A percentile compares a stretch with the other conserved stretches of the same genome.
Conservation (phyloP, 2,888 invertebrate species). For the Quadroppia sp. region DNA sequence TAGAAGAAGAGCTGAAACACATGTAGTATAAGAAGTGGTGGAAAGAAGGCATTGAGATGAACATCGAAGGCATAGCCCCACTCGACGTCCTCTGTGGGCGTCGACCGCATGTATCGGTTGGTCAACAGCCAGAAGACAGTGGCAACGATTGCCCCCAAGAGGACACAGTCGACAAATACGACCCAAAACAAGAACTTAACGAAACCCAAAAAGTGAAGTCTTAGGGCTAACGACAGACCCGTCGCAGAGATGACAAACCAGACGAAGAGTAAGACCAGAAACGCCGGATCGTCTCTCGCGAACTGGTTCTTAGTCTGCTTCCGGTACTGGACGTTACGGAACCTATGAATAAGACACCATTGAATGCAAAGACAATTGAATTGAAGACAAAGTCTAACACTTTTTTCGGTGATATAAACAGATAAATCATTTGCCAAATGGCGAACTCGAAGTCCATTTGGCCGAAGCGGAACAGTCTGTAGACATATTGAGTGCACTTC, state of each 20-base stretch:
- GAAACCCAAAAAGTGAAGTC: conserved; percentile 62
- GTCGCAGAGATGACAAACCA: conserved; percentile 85
- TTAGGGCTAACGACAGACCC: conserved; percentile 74
- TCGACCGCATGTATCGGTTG: conserved; percentile 69
- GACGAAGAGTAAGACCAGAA: conserved; percentile 80
- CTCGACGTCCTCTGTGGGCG: conserved; percentile 72
- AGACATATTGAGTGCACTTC: conserved; percentile 62
- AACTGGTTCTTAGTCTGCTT: conserved; percentile 98
- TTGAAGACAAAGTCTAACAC: conserved; percentile 57
- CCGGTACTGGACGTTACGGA: conserved; percentile 92
- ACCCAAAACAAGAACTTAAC: conserved; percentile 82
- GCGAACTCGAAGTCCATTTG: conserved; percentile 99
- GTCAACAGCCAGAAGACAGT: conserved; percentile 80
- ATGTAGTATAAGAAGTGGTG: conserved; percentile 88
- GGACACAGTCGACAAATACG: conserved; percentile 89
- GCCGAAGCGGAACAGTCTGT: conserved; percentile 78
- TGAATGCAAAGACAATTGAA: not conserved
- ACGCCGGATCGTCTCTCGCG: conserved; percentile 98
- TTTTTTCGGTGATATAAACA: conserved; percentile 90
- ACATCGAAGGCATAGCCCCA: conserved; percentile 99
- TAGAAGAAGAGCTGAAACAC: conserved; percentile 85
- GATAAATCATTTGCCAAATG: conserved; percentile 96
- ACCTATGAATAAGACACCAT: conserved; percentile 53
- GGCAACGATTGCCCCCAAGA: conserved; percentile 77
- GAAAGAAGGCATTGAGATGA: conserved; percentile 97